Evolutionary conservation across 1,140 invertebrate genomes (phyloP).

Genomic region (Drosophila punjabiensis): DNA sequence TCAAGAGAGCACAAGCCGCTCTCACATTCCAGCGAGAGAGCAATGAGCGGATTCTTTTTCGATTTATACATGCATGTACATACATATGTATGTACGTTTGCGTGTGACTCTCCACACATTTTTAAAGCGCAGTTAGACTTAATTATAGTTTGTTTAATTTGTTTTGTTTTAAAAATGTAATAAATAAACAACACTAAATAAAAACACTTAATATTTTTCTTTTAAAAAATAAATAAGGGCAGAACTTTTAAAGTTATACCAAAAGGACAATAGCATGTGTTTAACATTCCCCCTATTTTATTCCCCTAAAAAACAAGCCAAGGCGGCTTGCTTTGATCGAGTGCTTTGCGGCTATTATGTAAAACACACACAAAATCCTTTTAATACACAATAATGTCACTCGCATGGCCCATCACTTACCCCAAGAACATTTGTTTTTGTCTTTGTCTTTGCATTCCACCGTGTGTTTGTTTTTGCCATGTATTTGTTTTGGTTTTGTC

Average conservation of each 20-base stretch:
- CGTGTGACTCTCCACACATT: too few species aligned
- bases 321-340: constrained; percentile 28
- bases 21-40: too few species aligned
- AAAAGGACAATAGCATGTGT: neutral
- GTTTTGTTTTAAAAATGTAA: too few species aligned
- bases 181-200: too few species aligned
- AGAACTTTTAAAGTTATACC: neutral
- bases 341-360: constrained; percentile 44
- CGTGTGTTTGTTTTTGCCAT: constrained; percentile 18
- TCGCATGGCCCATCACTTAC: constrained; percentile 51
- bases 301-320: neutral
- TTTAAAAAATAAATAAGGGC: neutral
- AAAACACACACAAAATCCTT: constrained; percentile 66
- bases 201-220: neutral
- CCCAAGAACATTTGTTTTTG: constrained; percentile 58
- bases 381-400: constrained; percentile 71
- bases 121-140: too few species aligned
- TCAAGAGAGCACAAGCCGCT: too few species aligned
- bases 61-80: too few species aligned
- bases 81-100: too few species aligned
- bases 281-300: neutral
- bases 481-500: constrained; percentile 8
- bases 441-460: constrained; percentile 41
- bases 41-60: too few species aligned
- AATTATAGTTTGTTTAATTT: too few species aligned